Percentiles rank a stretch among this genome's conserved stretches.
Evolutionary conservation across 2,797 vertebrate genomes (phyloP).

Genomic region (Chrosomus eos): DNA sequence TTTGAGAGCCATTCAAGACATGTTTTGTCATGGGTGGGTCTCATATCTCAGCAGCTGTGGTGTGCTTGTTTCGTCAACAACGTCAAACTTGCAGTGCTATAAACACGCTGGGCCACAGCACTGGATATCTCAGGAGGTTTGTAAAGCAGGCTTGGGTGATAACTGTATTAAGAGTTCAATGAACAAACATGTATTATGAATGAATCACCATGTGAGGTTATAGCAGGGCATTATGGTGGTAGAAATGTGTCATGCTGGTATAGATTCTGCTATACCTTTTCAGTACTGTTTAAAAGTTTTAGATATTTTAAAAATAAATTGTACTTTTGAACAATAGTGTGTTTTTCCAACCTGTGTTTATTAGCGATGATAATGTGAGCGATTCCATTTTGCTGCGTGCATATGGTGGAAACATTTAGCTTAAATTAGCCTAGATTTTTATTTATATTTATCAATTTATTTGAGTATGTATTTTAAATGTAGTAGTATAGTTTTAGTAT

Average conservation of each 20-base stretch:
- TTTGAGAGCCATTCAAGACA: conserved; percentile 30
- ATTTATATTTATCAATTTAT: neutral
- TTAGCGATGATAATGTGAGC: neutral
- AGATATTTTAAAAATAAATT: no score
- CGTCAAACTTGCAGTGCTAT: conserved; percentile 26
- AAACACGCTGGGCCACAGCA: neutral
- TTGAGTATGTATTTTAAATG: neutral
- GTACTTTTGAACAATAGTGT: neutral
- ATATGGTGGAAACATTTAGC: neutral
- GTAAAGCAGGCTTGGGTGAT: conserved; percentile 22
- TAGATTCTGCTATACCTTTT: neutral
- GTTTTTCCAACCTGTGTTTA: neutral
- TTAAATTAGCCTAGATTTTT: neutral
- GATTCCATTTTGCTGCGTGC: neutral
- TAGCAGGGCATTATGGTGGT: neutral
- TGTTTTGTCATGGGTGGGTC: conserved; percentile 16
- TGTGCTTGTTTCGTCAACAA: conserved; percentile 32
- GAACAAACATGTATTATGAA: conserved; percentile 26
- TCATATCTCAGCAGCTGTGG: conserved; percentile 32
- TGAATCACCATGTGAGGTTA: neutral
- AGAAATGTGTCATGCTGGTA: neutral
- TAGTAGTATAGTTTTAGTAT: no score
- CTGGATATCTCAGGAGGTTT: conserved; percentile 24
- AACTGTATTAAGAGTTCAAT: conserved; percentile 31
- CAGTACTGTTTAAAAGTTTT: neutral